phyloP scores from a whole-genome alignment of 2,888 invertebrate genomes.

The Epicampocera succincta region DNA sequence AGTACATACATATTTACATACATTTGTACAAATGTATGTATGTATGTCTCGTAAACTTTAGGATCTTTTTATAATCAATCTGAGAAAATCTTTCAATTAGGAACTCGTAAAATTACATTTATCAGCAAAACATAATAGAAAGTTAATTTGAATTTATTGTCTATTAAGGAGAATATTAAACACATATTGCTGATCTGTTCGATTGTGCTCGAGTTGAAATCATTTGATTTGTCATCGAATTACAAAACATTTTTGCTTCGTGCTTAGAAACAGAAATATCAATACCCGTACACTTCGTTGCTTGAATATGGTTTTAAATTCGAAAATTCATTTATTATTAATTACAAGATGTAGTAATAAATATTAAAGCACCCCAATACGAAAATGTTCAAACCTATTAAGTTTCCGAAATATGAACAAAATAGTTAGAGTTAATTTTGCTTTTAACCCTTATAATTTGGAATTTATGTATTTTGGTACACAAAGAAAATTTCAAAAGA shows the following conservation, averaged over 20 bases:
- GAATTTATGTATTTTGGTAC: constrained; percentile 16
- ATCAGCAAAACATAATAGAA: not conserved
- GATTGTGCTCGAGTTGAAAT: not conserved
- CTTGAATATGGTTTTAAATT: not conserved
- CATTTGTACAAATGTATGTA: too few species aligned
- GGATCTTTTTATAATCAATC: too few species aligned
- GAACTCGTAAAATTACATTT: too few species aligned
- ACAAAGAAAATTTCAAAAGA: not conserved
- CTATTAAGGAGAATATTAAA: not conserved
- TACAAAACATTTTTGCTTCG: too few species aligned
- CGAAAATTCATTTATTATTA: constrained; percentile 14
- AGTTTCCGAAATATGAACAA: constrained; percentile 22
- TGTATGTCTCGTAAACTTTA: too few species aligned
- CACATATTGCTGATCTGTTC: too few species aligned
- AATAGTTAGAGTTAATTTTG: not conserved
- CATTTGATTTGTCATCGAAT: not conserved
- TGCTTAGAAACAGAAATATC: not conserved
- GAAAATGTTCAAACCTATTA: constrained; percentile 17
- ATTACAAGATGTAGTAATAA: constrained; percentile 23
- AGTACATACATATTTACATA: too few species aligned
- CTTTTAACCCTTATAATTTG: constrained; percentile 46
- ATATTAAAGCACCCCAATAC: constrained; percentile 45
- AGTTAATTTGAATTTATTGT: not conserved
- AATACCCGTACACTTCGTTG: not conserved
- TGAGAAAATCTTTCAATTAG: too few species aligned